These are phyloP conservation scores for Achlya flavicornis DNA, from an alignment of 2,888 invertebrate genomes.

Conservation along the genomic window DNA sequence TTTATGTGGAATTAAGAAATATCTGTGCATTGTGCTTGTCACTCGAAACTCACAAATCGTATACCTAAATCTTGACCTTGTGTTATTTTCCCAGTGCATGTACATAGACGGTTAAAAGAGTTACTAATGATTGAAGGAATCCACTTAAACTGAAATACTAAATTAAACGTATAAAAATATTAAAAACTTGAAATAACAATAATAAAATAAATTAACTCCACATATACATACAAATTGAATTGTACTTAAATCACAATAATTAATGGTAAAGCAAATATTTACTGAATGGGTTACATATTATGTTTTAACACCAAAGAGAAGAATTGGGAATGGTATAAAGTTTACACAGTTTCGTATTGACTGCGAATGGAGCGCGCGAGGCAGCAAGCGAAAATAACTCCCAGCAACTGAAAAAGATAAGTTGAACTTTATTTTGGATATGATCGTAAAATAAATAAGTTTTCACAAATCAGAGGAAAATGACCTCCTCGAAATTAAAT, in stretches of 20 bases:
- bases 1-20: constrained; percentile 35
- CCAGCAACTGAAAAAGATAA: constrained; percentile 88
- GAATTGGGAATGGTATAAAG: neutral
- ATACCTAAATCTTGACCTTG: constrained; percentile 11
- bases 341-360: constrained; percentile 94
- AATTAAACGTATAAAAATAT: constrained; percentile 7
- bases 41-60: constrained; percentile 24
- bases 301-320: neutral
- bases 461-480: too few species aligned
- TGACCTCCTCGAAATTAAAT: too few species aligned
- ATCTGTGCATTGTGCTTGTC: constrained; percentile 48
- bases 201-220: constrained; percentile 48
- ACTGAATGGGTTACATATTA: neutral
- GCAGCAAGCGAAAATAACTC: constrained; percentile 96
- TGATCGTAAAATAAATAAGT: too few species aligned
- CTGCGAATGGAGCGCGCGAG: constrained; percentile 96
- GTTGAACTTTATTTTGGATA: neutral
- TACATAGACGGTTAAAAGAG: neutral
- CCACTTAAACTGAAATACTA: constrained; percentile 13
- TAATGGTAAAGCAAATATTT: neutral
- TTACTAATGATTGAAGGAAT: neutral
- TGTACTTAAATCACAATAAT: constrained; percentile 51
- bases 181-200: constrained; percentile 40
- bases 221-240: constrained; percentile 46
- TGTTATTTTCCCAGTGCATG: neutral